A percentile compares a stretch with the other conserved stretches of the same genome.
Evolutionary conservation across 2,888 invertebrate genomes (phyloP).

Genomic region (Drosophila barbarae): DNA sequence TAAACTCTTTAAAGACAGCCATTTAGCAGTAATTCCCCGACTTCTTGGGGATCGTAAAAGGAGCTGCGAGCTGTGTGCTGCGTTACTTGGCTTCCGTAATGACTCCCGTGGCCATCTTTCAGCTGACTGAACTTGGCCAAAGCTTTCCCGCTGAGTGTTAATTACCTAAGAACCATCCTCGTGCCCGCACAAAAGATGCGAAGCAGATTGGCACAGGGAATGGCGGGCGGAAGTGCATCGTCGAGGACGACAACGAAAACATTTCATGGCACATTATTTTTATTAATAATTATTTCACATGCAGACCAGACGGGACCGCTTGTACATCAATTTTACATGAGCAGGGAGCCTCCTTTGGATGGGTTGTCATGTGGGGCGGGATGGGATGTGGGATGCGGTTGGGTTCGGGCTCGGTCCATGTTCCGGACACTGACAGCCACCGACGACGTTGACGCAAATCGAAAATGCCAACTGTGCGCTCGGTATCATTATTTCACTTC

Average conservation of each 20-base stretch:
- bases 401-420: slow-evolving; percentile 46
- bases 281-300: slow-evolving; percentile 70
- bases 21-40: slow-evolving; percentile 12
- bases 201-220: slow-evolving; percentile 1
- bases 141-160: slow-evolving; percentile 58
- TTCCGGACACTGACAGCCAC: slow-evolving; percentile 49
- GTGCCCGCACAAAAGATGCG: not conserved
- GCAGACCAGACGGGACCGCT: slow-evolving; percentile 40
- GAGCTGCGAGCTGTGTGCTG: slow-evolving; percentile 1
- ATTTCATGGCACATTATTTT: slow-evolving; percentile 61
- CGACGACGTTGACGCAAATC: slow-evolving; percentile 66
- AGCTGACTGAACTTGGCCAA: slow-evolving; percentile 23
- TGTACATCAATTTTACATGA: slow-evolving; percentile 47
- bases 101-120: slow-evolving; percentile 23
- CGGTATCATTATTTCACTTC: slow-evolving; percentile 47
- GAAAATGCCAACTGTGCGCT: slow-evolving; percentile 64
- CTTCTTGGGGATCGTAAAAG: slow-evolving; percentile 15
- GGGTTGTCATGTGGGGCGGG: slow-evolving; percentile 13
- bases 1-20: slow-evolving; percentile 23
- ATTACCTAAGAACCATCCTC: slow-evolving; percentile 53
- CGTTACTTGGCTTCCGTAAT: slow-evolving; percentile 21
- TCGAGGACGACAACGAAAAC: slow-evolving; percentile 44
- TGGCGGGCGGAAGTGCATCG: slow-evolving; percentile 34
- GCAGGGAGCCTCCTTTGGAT: slow-evolving; percentile 19
- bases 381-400: slow-evolving; percentile 26